phyloP scores from a whole-genome alignment of 2,113 vertebrate genomes.

The Lynx canadensis region DNA sequence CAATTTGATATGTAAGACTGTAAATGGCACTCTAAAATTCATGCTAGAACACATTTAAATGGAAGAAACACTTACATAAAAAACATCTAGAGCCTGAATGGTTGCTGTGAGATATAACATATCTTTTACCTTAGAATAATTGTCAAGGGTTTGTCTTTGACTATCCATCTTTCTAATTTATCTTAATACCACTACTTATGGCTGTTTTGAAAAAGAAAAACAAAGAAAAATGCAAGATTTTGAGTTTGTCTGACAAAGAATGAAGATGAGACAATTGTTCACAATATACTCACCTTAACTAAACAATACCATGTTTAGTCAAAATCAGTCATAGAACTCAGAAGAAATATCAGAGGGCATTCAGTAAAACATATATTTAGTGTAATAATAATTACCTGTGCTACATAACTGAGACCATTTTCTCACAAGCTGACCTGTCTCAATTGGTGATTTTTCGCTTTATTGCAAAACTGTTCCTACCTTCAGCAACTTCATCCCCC shows the following conservation, averaged over 20 bases:
- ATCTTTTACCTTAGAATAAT: not conserved
- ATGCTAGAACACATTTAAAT: not conserved
- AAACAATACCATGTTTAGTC: not conserved
- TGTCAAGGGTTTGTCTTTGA: not conserved
- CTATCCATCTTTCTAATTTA: slow-evolving; percentile 2
- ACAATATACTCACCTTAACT: not conserved
- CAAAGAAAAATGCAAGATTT: not conserved
- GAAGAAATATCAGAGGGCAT: not conserved
- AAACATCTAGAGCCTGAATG: not conserved
- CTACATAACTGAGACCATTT: not conserved
- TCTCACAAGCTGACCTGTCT: not conserved
- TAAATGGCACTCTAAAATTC: slow-evolving; percentile 17
- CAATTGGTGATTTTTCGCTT: not conserved
- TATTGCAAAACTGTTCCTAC: not conserved
- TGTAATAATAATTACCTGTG: not conserved
- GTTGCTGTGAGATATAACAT: not conserved
- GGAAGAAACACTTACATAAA: slow-evolving; percentile 1
- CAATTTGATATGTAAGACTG: not conserved
- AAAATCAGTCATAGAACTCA: not conserved
- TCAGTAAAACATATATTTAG: not conserved
- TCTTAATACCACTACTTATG: not conserved
- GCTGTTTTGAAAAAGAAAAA: not conserved
- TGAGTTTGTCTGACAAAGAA: not conserved
- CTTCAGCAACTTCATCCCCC: not conserved
- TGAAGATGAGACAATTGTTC: not conserved